Evolutionary conservation across 2,888 invertebrate species (phyloP).

Genomic region (Octonoba sinensis): DNA sequence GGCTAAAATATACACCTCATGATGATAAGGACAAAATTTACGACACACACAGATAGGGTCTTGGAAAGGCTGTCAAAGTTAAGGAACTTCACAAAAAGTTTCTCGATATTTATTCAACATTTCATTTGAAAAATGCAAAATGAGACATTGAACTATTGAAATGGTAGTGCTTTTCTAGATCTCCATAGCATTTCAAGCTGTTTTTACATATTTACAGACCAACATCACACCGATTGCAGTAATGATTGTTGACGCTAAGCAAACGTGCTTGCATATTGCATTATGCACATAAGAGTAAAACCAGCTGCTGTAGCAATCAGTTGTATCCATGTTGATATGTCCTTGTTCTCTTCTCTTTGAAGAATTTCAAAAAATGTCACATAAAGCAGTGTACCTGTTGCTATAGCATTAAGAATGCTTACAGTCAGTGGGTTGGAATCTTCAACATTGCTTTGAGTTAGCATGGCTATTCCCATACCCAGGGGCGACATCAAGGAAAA

Average conservation of each 20-base stretch:
- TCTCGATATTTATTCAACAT: too few relatives aligned
- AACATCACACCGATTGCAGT: too few relatives aligned
- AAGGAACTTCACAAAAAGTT: too few relatives aligned
- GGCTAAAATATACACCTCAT: too few relatives aligned
- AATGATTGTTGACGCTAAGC: slow-evolving; percentile 1
- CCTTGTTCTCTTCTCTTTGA: slow-evolving; percentile 58
- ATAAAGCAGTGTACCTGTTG: slow-evolving; percentile 65
- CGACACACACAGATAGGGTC: too few relatives aligned
- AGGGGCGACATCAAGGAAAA: slow-evolving; percentile 85
- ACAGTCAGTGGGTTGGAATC: slow-evolving; percentile 40
- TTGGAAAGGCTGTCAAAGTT: too few relatives aligned
- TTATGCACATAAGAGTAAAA: slow-evolving; percentile 35
- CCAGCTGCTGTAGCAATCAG: slow-evolving; percentile 37
- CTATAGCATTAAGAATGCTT: slow-evolving; percentile 63
- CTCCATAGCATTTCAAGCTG: too few relatives aligned
- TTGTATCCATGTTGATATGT: slow-evolving; percentile 48
- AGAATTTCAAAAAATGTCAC: slow-evolving; percentile 66
- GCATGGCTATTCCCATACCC: slow-evolving; percentile 72
- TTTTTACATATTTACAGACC: too few relatives aligned
- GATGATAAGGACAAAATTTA: too few relatives aligned
- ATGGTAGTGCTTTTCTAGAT: too few relatives aligned
- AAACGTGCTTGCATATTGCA: slow-evolving; percentile 50
- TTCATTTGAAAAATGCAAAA: too few relatives aligned
- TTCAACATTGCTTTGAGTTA: slow-evolving; percentile 54
- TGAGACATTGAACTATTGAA: too few relatives aligned